Evolutionary conservation across 2,797 vertebrate genomes (phyloP), one percentile per base, ranked within the genome.

Genomic region (Onychomys leucogaster): DNA sequence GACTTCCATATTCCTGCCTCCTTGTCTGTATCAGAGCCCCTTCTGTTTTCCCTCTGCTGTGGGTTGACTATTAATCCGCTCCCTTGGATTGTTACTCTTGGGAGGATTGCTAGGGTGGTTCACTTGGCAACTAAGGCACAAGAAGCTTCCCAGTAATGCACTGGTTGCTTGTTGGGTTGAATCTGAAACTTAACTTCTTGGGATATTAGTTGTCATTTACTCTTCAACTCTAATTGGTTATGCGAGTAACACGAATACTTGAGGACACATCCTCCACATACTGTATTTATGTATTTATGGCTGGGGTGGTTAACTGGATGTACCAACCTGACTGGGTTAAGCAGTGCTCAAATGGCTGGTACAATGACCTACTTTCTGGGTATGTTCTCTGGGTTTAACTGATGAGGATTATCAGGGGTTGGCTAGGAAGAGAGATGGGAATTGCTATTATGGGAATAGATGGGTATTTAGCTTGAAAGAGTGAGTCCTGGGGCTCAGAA

Each of bases 41-140:
- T 85, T 82, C 67, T 80, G 34, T 55, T 83, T 86, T 37, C 43
- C 85, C 27, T 91, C 52, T 89, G 43, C 69, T 94, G 63, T 59
- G 69, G 82, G 88, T 41, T 82, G 43, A 76, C 57, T 92, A 86
- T 21, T 14, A n/a, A 87, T 55, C n/a, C 73, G 41, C 57, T 41
- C 41, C 41, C 37, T 84, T 63, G 5, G 32, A 21, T 67, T 27
- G 7, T 41, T 4, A 69, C 57, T 69, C 21, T 69, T 93, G 84
- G 80, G 55, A 92, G 43, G 23, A 75, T 73, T n/a, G 23, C 75
- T 65, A 1, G 81, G 76, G 63, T 67, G 55, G 67, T 59, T 88
- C 76, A 23, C 57, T 69, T 63, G 96, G 49, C 43, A 86, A 14
- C 41, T 29, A 86, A 92, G 59, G 75, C 25, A 2, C 29, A 34